Conservation (phyloP, 1,140 invertebrate species). For the Lepidurus arcticus region DNA sequence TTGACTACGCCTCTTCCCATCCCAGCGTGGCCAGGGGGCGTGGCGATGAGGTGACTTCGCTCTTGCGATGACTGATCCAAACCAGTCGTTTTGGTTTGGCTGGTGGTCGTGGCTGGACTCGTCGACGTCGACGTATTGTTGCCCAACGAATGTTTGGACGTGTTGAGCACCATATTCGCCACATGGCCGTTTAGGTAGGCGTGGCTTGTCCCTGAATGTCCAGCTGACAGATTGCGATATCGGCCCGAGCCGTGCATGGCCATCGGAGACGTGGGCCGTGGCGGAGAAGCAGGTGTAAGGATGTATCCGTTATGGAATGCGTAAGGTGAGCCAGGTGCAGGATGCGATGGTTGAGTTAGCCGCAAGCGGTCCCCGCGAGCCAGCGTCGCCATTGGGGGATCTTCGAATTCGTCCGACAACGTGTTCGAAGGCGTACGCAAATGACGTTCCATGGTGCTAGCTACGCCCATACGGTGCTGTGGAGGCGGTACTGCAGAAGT, state of each 20-base stretch:
- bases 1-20: not conserved
- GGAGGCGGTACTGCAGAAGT: constrained; percentile 15
- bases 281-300: constrained; percentile 22
- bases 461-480: not conserved
- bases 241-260: constrained; percentile 20
- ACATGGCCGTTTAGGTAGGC: constrained; percentile 49
- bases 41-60: constrained; percentile 1
- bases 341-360: not conserved
- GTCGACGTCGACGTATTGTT: constrained; percentile 12
- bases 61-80: constrained; percentile 30
- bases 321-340: not conserved
- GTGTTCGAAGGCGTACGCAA: constrained; percentile 32
- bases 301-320: constrained; percentile 15
- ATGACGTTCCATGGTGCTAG: constrained; percentile 7
- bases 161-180: constrained; percentile 60
- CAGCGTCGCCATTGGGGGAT: constrained; percentile 16
- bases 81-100: constrained; percentile 30
- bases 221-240: constrained; percentile 17
- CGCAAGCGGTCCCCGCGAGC: not conserved
- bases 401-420: constrained; percentile 26
- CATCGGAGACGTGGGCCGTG: constrained; percentile 24
- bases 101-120: constrained; percentile 27
- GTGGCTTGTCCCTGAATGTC: constrained; percentile 42
- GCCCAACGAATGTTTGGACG: constrained; percentile 62
- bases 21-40: not conserved